phyloP scores from a whole-genome alignment of 2,113 vertebrate species.

The Mus pahari region DNA sequence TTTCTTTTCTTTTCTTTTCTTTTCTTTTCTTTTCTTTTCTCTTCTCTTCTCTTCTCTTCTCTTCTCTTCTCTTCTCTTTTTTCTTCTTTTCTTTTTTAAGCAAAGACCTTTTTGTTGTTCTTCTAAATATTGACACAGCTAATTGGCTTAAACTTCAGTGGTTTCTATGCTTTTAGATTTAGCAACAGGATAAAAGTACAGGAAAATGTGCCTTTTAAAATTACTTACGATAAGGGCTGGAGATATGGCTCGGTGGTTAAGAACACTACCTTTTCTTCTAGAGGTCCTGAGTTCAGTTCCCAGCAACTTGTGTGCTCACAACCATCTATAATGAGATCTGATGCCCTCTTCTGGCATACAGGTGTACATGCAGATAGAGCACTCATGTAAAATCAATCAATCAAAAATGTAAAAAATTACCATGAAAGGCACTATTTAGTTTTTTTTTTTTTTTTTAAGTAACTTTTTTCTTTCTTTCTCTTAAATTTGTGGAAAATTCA shows the following conservation, averaged over 20 bases:
- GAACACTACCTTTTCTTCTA: too few relatives aligned
- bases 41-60: too few relatives aligned
- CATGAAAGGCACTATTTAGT: not conserved
- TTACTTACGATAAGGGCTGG: not conserved
- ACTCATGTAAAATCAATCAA: too few relatives aligned
- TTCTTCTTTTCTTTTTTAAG: not conserved
- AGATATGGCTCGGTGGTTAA: too few relatives aligned
- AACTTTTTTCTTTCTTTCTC: not conserved
- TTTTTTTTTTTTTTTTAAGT: too few relatives aligned
- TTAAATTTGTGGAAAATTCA: conserved; percentile 23
- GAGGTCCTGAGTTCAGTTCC: too few relatives aligned
- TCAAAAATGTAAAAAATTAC: not conserved
- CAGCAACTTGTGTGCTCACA: too few relatives aligned
- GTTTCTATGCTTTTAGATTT: not conserved
- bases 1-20: not conserved
- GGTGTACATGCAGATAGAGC: too few relatives aligned
- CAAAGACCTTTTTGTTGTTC: not conserved
- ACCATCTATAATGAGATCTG: too few relatives aligned
- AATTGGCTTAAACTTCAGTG: conserved; percentile 9
- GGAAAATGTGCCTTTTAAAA: conserved; percentile 36
- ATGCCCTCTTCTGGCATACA: too few relatives aligned
- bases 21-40: not conserved
- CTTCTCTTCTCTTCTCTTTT: not conserved
- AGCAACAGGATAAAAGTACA: not conserved
- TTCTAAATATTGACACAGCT: not conserved